A percentile compares a stretch with the other conserved stretches of the same genome.
These are phyloP conservation scores for Chaunax sp. DNA, from an alignment of 2,797 vertebrate genomes.

Conservation along the genomic window DNA sequence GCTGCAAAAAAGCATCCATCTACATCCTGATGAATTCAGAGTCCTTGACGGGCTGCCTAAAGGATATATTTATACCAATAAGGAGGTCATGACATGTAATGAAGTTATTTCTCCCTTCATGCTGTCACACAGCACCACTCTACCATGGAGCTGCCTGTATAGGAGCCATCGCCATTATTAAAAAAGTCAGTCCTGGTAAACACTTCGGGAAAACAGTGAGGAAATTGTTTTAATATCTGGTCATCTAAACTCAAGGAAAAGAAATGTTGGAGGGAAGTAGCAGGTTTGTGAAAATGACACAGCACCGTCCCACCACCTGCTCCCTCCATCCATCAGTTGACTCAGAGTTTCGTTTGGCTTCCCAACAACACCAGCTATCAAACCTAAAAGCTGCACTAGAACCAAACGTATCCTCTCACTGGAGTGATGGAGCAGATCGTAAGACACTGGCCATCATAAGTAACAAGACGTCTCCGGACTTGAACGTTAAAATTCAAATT, in stretches of 20 bases:
- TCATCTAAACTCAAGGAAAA: conserved; percentile 7
- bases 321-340: conserved; percentile 55
- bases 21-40: conserved; percentile 67
- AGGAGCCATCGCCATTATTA: conserved; percentile 57
- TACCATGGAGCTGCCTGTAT: conserved; percentile 17
- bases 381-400: conserved; percentile 11
- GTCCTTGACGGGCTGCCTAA: conserved; percentile 73
- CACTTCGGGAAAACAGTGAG: conserved; percentile 16
- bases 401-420: conserved; percentile 3
- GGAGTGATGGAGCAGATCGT: background rate
- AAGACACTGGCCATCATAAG: background rate
- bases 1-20: conserved; percentile 41
- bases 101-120: conserved; percentile 70
- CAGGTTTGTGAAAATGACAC: conserved; percentile 8
- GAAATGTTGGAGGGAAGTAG: conserved; percentile 22
- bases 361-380: conserved; percentile 13
- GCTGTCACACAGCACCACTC: conserved; percentile 51
- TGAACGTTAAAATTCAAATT: no score
- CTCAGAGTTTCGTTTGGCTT: conserved; percentile 14
- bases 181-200: conserved; percentile 46
- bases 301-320: conserved; percentile 52
- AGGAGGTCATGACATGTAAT: conserved; percentile 70
- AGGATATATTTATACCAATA: conserved; percentile 74
- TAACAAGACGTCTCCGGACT: no score
- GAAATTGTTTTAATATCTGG: conserved; percentile 17